Base-by-base conservation (phyloP, 2,113 vertebrate genomes). In the Nicator chloris region DNA sequence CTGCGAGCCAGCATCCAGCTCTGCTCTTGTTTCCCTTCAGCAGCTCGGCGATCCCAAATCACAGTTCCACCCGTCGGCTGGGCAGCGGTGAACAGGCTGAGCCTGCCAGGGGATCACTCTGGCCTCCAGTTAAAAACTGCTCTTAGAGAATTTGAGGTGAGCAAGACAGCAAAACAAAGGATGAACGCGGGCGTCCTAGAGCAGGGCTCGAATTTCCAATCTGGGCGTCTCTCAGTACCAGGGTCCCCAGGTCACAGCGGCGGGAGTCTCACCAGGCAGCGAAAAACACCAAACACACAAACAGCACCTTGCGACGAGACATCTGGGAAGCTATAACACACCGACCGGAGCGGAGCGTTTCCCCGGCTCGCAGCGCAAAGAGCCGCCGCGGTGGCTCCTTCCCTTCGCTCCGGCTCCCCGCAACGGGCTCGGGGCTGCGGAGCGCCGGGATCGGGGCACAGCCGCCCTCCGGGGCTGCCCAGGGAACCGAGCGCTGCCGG, bases 11-110 rank as follows among this genome's bases (percentile, higher is more conserved):
- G 84, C 73, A 53, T 65, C 86, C 72, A 79, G 66, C 86, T 80
- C 83, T 56, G 49, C 71, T 66, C 96, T 95, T 91, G 79, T 64
- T 69, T 82, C 70, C 54, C 70, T 47, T 66, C 70, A 26, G 87
- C 77, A 44, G 92, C 88, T 68, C 27, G 4, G 16, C 45, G 23
- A 15, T 45, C 80, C 91, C 50, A 20, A 71, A 39, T 30, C 64
- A 30, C 22, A 47, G 44, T 15, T 45, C 23, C 27, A 65, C 73
- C 28, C 27, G n/a, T 44, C 22, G 75, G 28, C 86, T 26, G 71
- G 66, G 82, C 11, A 64, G 72, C 28, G 16, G 80, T 19, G 73
- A 86, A 75, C 37, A 51, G 47, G n/a, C 57, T 82, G 10, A 16
- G 63, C 71, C 66, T 28, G 51, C 15, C 28, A 50, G 63, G 86